Evolutionary conservation across 2,113 vertebrate species (phyloP).

Genomic region (Oncorhynchus tshawytscha): DNA sequence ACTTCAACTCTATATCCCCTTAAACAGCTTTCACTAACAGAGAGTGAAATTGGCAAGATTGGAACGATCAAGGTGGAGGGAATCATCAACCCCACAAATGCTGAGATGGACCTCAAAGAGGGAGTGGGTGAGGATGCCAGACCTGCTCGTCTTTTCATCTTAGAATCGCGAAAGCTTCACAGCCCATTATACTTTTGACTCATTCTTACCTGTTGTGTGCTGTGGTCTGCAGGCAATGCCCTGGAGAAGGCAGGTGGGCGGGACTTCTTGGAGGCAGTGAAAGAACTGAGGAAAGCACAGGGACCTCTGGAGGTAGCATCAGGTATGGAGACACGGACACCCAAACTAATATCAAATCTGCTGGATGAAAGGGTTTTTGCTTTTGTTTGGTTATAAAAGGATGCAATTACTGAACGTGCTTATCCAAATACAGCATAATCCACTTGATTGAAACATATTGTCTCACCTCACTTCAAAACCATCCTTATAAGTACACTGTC

Average conservation of each 20-base stretch:
- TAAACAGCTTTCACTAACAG: constrained; percentile 92
- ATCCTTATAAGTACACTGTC: neutral
- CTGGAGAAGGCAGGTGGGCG: constrained; percentile 96
- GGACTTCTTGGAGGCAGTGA: constrained; percentile 92
- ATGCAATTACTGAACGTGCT: too few species aligned
- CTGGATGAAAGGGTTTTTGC: neutral
- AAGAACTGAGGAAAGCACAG: constrained; percentile 95
- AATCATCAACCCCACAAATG: constrained; percentile 96
- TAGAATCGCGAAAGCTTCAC: too few species aligned
- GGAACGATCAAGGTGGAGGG: constrained; percentile 96
- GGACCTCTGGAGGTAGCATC: constrained; percentile 92
- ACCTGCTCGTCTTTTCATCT: neutral
- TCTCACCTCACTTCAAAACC: too few species aligned
- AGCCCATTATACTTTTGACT: too few species aligned
- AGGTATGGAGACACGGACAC: constrained; percentile 72
- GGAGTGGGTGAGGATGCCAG: constrained; percentile 84
- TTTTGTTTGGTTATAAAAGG: too few species aligned
- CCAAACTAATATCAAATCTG: neutral
- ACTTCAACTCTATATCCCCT: neutral
- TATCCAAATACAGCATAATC: too few species aligned
- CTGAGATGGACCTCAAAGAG: constrained; percentile 97
- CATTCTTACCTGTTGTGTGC: constrained; percentile 9
- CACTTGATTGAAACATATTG: too few species aligned
- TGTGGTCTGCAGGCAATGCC: constrained; percentile 81
- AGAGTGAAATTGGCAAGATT: constrained; percentile 96